A percentile compares a stretch with the other conserved stretches of the same genome.
These are phyloP conservation scores for Sanderia malayensis DNA, from an alignment of 30 jellyfish, hydroid and myxozoan species.

Conservation along the genomic window DNA sequence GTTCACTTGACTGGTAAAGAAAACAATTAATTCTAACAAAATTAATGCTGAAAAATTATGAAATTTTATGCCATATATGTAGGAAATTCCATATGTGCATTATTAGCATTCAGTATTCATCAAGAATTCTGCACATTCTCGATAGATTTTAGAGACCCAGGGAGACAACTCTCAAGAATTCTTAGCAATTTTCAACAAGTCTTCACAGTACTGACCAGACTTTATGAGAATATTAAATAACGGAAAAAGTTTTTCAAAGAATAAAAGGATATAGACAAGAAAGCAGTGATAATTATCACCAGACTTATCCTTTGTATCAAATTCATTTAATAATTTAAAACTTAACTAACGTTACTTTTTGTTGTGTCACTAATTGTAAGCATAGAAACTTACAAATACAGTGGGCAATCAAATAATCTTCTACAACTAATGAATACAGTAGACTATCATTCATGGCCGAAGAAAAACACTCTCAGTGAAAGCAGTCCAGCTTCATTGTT, in stretches of 20 bases:
- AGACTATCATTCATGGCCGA: neutral
- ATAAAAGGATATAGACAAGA: neutral
- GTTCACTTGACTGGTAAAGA: conserved; percentile 29
- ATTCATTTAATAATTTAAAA: neutral
- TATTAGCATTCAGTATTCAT: neutral
- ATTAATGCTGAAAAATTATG: conserved; percentile 9
- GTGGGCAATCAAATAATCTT: neutral
- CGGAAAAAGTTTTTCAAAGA: neutral
- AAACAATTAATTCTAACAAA: conserved; percentile 1
- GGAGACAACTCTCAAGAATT: conserved; percentile 14
- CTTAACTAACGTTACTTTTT: neutral
- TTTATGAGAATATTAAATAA: neutral
- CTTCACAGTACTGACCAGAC: conserved; percentile 6
- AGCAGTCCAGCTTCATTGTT: neutral
- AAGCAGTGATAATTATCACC: conserved; percentile 8
- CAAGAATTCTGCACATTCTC: neutral
- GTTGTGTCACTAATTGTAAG: neutral
- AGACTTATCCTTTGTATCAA: conserved; percentile 5
- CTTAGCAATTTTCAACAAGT: conserved; percentile 4
- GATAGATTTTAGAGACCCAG: conserved; percentile 10
- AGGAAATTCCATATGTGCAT: too few species aligned
- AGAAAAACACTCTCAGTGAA: neutral
- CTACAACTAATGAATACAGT: neutral
- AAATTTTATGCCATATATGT: too few species aligned
- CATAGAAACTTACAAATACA: neutral